phyloP scores from a whole-genome alignment of 2,888 invertebrate species.

The Drosophila engyochracea region DNA sequence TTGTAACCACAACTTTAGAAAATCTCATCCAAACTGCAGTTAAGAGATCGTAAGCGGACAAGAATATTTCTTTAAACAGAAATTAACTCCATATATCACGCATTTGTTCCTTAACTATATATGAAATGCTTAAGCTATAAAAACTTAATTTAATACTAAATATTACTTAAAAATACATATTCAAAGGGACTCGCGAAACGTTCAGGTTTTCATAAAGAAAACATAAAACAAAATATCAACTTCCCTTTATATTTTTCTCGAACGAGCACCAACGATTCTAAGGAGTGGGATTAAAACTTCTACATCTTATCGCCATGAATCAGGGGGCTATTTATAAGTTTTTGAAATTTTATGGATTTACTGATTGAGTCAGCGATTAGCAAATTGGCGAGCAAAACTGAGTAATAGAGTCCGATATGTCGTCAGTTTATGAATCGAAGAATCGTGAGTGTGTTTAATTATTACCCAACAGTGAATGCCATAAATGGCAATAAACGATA shows the following conservation, averaged over 20 bases:
- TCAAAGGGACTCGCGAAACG: background rate
- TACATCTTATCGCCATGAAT: background rate
- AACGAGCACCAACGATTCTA: background rate
- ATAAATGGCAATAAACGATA: background rate
- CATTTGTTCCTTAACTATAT: background rate
- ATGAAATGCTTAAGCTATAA: background rate
- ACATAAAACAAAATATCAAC: background rate
- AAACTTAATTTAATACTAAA: background rate
- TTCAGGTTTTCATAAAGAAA: too few relatives aligned
- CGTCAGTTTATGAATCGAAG: background rate
- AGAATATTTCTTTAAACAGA: background rate
- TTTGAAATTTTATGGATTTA: background rate
- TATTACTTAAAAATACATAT: background rate
- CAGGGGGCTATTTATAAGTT: background rate
- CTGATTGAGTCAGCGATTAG: slow-evolving; percentile 3
- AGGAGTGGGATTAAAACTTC: background rate
- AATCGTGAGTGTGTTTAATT: background rate
- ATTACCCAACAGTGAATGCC: slow-evolving; percentile 9
- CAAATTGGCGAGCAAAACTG: background rate
- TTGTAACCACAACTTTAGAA: background rate
- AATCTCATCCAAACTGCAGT: background rate
- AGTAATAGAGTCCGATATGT: slow-evolving; percentile 7
- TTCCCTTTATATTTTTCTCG: too few relatives aligned
- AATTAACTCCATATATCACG: background rate
- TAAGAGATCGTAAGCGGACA: background rate